These are phyloP conservation scores for Mesitornis unicolor DNA, from an alignment of 2,113 vertebrate genomes.

Conservation along the genomic window DNA sequence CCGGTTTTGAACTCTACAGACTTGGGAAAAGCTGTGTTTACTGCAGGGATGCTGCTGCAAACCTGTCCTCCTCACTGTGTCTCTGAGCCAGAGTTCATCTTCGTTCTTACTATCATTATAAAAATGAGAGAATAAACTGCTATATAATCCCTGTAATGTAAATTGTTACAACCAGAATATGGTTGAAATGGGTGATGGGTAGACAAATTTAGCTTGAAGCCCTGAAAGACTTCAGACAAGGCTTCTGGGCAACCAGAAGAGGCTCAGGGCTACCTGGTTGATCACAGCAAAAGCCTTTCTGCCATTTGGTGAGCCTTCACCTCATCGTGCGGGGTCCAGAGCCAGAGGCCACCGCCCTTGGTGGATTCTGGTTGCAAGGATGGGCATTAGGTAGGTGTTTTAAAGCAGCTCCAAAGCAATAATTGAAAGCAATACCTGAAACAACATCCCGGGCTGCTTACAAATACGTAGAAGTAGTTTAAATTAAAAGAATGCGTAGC, in stretches of 20 bases:
- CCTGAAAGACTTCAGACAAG: not conserved
- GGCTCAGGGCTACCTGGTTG: rapidly evolving
- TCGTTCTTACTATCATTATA: not conserved
- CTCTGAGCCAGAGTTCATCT: not conserved
- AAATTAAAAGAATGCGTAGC: rapidly evolving
- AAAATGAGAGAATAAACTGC: not conserved
- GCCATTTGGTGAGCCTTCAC: not conserved
- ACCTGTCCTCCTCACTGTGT: not conserved
- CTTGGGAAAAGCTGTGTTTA: not conserved
- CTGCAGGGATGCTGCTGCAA: not conserved
- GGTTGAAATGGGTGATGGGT: rapidly evolving
- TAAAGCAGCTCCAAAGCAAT: not conserved
- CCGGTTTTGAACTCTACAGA: not conserved
- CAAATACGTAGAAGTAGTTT: not conserved
- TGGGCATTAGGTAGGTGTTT: not conserved
- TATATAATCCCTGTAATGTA: not conserved
- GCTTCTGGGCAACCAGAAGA: not conserved
- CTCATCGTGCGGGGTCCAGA: rapidly evolving
- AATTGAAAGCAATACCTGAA: not conserved
- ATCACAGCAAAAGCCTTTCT: not conserved
- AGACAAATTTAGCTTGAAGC: not conserved
- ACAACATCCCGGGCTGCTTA: not conserved
- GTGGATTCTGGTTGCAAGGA: not conserved
- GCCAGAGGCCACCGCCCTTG: rapidly evolving
- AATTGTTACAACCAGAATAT: not conserved